Evolutionary conservation across 2,888 invertebrate species (phyloP).

Genomic region (Ectropis crepuscularia): DNA sequence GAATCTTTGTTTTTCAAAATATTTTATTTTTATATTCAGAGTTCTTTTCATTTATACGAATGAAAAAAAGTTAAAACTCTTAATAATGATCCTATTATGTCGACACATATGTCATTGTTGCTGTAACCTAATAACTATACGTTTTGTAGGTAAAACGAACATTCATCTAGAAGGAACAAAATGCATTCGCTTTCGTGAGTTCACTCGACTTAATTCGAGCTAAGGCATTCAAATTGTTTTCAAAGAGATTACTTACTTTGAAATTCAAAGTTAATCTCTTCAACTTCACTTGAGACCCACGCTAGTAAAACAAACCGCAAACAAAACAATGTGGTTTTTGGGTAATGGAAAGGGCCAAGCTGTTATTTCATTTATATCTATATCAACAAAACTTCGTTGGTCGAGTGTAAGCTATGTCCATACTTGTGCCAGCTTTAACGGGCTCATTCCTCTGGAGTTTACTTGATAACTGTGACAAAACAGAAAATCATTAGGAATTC

Average conservation of each 20-base stretch:
- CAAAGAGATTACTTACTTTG: constrained; percentile 13
- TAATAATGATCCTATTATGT: too few species aligned
- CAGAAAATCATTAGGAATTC: too few species aligned
- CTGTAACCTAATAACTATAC: neutral
- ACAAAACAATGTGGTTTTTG: constrained; percentile 10
- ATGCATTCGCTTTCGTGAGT: constrained; percentile 4
- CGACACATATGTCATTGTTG: too few species aligned
- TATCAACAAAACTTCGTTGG: neutral
- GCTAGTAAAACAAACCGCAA: constrained; percentile 9
- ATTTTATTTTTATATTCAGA: too few species aligned
- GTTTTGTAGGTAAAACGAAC: neutral
- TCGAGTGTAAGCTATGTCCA: neutral
- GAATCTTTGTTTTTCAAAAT: too few species aligned
- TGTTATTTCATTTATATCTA: constrained; percentile 4
- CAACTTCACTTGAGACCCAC: constrained; percentile 12
- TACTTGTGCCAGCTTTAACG: neutral
- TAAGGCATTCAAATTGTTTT: constrained; percentile 13
- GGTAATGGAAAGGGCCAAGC: neutral
- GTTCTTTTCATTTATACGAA: too few species aligned
- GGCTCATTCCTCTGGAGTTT: neutral
- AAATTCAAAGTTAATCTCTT: constrained; percentile 17
- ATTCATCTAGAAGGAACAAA: neutral
- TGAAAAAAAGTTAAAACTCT: too few species aligned
- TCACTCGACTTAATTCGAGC: neutral
- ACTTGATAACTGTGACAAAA: too few species aligned